Conservation (phyloP, 1,140 invertebrate species). For the Aphis gossypii region DNA sequence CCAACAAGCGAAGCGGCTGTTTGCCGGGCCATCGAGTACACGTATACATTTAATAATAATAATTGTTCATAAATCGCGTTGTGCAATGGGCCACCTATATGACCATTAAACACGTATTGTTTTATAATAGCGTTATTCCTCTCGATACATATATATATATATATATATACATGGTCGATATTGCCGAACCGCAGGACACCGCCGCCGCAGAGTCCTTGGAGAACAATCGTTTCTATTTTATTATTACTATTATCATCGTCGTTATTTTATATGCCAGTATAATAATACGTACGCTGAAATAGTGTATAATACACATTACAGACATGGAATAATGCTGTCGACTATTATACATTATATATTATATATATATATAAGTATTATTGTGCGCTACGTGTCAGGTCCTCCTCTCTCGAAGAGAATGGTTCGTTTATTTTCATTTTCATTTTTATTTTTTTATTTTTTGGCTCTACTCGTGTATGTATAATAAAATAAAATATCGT, state of each 20-base stretch:
- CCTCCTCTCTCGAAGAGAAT: not conserved
- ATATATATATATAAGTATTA: not conserved
- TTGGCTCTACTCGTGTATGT: not conserved
- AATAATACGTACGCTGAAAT: not conserved
- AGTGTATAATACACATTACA: not conserved
- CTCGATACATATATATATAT: not conserved
- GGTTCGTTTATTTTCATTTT: not conserved
- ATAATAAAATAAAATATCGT: not conserved
- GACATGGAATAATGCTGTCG: not conserved
- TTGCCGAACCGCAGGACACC: not conserved
- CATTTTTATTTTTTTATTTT: not conserved
- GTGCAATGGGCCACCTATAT: not conserved
- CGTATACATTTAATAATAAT: not conserved
- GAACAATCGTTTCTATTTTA: slow-evolving; percentile 32
- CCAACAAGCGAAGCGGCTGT: not conserved
- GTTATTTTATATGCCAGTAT: not conserved
- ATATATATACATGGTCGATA: not conserved
- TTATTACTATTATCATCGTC: not conserved
- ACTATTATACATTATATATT: not conserved
- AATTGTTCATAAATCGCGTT: not conserved
- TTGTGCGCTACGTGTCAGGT: not conserved
- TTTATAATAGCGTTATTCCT: not conserved
- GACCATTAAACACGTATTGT: not conserved
- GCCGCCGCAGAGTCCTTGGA: not conserved
- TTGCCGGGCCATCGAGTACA: not conserved